Evolutionary conservation across 2,113 vertebrate genomes (phyloP), one percentile per base, ranked within the genome.

Genomic region (Nibea coibor): DNA sequence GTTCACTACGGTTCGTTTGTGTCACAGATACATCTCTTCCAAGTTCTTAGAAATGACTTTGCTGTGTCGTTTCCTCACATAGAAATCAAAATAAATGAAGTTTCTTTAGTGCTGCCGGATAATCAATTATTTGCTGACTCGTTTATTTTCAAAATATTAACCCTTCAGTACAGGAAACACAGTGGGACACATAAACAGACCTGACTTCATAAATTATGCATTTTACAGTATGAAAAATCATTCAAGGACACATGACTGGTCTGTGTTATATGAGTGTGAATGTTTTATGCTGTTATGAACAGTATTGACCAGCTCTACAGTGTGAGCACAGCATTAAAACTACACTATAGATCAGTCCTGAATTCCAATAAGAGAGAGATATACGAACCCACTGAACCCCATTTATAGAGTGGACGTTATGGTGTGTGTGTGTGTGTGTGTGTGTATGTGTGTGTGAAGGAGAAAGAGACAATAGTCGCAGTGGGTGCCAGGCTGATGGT

Each of bases 401-500:
- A 70, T 54, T 58, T 68, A 64, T 67, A 12, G 62, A 28, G 31
- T 73, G 31, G 61, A 28, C 15, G 20, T 71, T 65, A 72, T 78
- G 9, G 74, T 42, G 19, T 20, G 2, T 19, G 16, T 43, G 39
- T 15, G 47, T 43, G 42, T 39, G 51, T 15, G 39, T 48, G 31
- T 12, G 42, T 43, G 42, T 43, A 10, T 43, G 42, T 43, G 42
- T 43, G 42, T 43, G 42, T 11, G 9, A 35, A 35, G 31, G 31
- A 35, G 64, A 78, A 28, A 62, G 63, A 69, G 22, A 72, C 67
- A 80, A 67, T 72, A 78, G 76, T 26, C 51, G 53, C 62, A 58
- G 58, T 66, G 65, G 57, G 71, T 79, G 54, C 59, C 75, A 69
- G 65, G 62, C 82, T 77, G 80, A 72, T 59, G 67, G 57, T 48